Evolutionary conservation across 2,113 vertebrate genomes (phyloP), one percentile per base, ranked within the genome.

Genomic region (Brachirus orientalis): DNA sequence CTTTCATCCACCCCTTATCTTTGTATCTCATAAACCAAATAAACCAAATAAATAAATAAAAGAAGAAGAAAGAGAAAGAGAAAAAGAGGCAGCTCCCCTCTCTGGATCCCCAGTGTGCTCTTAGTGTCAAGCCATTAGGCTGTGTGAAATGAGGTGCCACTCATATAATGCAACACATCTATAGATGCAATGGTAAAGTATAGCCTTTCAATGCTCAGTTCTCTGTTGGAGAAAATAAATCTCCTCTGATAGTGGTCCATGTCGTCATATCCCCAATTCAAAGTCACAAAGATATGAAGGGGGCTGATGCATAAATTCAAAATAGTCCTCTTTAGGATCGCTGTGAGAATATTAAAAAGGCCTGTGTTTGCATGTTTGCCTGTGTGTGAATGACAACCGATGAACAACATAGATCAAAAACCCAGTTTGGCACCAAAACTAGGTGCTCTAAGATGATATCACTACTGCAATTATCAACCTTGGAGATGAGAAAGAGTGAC

Each of bases 131-230:
- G 86, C 92, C 91, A 94, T 94, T 93, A 94, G 92, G 89, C 90
- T 91, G 90, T 92, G 92, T 92, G 90, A 93, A 92, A 94, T 94
- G 91, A 94, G 93, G 90, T 93, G 92, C 91, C 93, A 93, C 91
- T 94, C 93, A 92, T 90, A 91, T 91, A 92, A 93, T 88, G 86
- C 91, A 82, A 87, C 82, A 84, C 83, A 82, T 85, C 90, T 90
- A 83, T 86, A 80, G 80, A 91, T 88, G 79, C 86, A 79, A 69
- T 78, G 83, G 81, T 80, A 85, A 89, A 90, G 90, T 88, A 87
- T 67, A 87, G 69, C 79, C 82, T 76, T 57, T 71, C 77, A 73
- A 72, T 75, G 83, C 77, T 81, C 83, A 84, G 71, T 28, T 28
- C 28, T 28, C 28, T 28, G 28, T 28, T 28, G 28, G 28, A 1